Evolutionary conservation across 2,888 invertebrate genomes (phyloP), one percentile per base, ranked within the genome.

Genomic region (Arctia plantaginis): DNA sequence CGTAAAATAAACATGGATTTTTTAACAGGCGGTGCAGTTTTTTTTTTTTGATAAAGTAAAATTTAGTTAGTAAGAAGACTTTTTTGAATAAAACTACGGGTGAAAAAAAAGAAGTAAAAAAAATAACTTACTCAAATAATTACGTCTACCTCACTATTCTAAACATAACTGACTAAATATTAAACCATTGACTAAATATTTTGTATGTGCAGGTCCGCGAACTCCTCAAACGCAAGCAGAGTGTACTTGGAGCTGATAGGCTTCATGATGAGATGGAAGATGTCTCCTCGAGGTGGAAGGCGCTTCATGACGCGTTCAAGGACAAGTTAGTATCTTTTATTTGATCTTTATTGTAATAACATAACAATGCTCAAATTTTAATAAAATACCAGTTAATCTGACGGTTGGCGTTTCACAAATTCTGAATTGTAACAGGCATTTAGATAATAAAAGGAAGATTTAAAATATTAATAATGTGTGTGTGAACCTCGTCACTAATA

Each of bases 261-360:
- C 95, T 99, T n/a, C 97, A 98, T 82, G 97, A 97, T 81, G 98
- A 98, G 90, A 97, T 99, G 87, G 98, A 98, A 85, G 97, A 98
- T 81, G 97, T 99, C 18, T 97, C 97, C 64, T 97, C 97, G 1
- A 96, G 98, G 76, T 99, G 99, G 99, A 98, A 97, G 94, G 97
- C 97, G n/a, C 96, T 99, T 35, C 97, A 98, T 85, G 98, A 98
- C 82, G 96, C 97, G 23, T 98, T 98, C 93, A 98, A 98, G 91
- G 95, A 96, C 85, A 96, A 96, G 96, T 93, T 85, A 96, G 93
- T 82, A 69, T 64, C 10, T 23, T 69, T 27, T 44, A n/a, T 27
- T 66, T 0, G 8, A 39, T 41, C 3, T 13, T 18, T 47, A 44
- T 41, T 67, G 1, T 51, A 2, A 23, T 51, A 51, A 51, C 0